phyloP scores from a whole-genome alignment of 2,113 vertebrate species.

The Myxocyprinus asiaticus region DNA sequence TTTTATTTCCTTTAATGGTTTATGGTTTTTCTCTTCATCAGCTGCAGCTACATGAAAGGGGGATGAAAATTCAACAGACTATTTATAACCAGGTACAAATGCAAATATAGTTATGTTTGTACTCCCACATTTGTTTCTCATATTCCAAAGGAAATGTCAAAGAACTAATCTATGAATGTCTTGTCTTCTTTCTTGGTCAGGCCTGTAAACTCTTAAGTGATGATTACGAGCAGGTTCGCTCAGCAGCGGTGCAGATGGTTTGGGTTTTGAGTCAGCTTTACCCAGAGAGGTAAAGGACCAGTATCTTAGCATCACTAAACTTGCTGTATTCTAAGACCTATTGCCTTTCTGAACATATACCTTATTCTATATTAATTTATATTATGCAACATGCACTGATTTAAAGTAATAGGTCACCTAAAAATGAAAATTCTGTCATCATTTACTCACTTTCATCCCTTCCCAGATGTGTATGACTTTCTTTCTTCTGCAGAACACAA shows the following conservation, averaged over 20 bases:
- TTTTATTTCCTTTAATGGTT: background rate
- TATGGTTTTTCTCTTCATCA: slow-evolving; percentile 54
- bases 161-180: background rate
- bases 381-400: no score
- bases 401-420: no score
- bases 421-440: no score
- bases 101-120: no score
- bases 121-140: no score
- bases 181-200: slow-evolving; percentile 62
- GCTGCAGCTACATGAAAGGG: slow-evolving; percentile 93
- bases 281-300: slow-evolving; percentile 83
- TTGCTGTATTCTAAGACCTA: background rate
- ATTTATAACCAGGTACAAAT: slow-evolving; percentile 85
- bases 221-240: slow-evolving; percentile 97
- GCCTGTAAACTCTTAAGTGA: slow-evolving; percentile 91
- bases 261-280: slow-evolving; percentile 97
- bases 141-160: no score
- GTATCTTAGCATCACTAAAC: background rate
- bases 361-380: no score
- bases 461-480: no score
- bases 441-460: no score
- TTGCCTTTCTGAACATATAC: no score
- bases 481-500: no score
- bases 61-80: slow-evolving; percentile 89
- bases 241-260: slow-evolving; percentile 90